Evolutionary conservation across 2,888 invertebrate genomes (phyloP), one percentile per base, ranked within the genome.

Genomic region (Drosophila pseudotalamancana): DNA sequence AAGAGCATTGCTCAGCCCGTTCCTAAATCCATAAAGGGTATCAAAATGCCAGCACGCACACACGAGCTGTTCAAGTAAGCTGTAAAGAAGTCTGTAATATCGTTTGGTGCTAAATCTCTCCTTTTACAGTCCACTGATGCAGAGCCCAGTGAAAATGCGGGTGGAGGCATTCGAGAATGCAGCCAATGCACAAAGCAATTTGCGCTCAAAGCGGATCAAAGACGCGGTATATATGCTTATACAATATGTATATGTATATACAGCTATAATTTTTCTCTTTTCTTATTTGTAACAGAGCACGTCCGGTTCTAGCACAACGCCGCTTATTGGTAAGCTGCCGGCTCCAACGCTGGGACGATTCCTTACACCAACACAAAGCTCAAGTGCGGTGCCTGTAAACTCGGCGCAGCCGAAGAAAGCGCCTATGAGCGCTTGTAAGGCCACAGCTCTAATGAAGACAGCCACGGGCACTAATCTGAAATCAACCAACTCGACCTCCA

Each of bases 161-260:
- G 94, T 94, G 0, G 93, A 93, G 72, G 94, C 94, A 0, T 94
- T 94, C 69, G 94, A 94, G 72, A 92, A 92, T 68, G 90, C 85
- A 3, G 90, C 90, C 1, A 77, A 68, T 19, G 77, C 82, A 1
- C 69, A 78, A 0, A 67, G 57, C 6, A 74, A 46, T 60, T 48
- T 73, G 39, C 86, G 89, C 2, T 59, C 85, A 11, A 88, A 86
- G 51, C 83, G 82, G n/a, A 39, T 76, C n/a, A 90, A 90, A 49
- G 91, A 91, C 42, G 49, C 72, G 61, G 90, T 90, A 81, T 68
- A 87, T 57, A 14, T 9, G 1, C 11, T 18, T 4, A 23, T 9
- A n/a, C n/a, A n/a, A n/a, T n/a, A n/a, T n/a, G n/a, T 4, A 8
- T 4, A 0, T 14, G 4, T 27, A 37, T 23, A 3, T 6, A 23